These are phyloP conservation scores for Ommatoiulus sabulosus DNA, from an alignment of 2,888 invertebrate species.

Conservation along the genomic window DNA sequence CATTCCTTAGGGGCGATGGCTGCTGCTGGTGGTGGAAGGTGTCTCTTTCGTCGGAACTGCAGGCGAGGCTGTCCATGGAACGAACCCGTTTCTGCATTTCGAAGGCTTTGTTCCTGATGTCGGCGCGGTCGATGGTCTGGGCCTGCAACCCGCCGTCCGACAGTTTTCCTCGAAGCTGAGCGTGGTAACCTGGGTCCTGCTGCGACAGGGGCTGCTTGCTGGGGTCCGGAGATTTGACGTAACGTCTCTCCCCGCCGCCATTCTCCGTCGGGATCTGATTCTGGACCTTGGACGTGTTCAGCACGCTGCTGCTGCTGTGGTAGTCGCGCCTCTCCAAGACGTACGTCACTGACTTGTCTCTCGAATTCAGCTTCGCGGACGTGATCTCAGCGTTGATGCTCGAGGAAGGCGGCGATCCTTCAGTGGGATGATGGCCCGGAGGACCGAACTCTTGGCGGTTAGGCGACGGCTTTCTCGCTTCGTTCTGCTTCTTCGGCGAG, in stretches of 20 bases:
- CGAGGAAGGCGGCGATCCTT: background rate
- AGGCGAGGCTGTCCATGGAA: constrained; percentile 56
- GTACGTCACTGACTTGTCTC: constrained; percentile 53
- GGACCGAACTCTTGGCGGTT: background rate
- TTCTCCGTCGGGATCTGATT: background rate
- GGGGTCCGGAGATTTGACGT: background rate
- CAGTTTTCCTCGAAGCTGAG: constrained; percentile 49
- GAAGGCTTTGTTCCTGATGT: constrained; percentile 11
- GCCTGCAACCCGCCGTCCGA: constrained; percentile 51
- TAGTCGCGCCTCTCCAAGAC: constrained; percentile 52
- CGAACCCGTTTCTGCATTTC: constrained; percentile 56
- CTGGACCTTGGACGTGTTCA: background rate
- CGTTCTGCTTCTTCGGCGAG: constrained; percentile 60
- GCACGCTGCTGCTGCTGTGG: constrained; percentile 51
- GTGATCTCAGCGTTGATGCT: constrained; percentile 52
- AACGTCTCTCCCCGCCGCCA: background rate
- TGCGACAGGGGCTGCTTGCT: background rate
- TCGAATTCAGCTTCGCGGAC: constrained; percentile 45
- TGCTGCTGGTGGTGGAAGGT: constrained; percentile 45
- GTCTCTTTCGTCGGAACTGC: constrained; percentile 44
- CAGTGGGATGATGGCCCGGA: background rate
- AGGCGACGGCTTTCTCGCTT: background rate
- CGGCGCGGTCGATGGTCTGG: constrained; percentile 52
- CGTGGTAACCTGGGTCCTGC: background rate
- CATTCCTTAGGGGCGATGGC: background rate